Percentiles rank a stretch among this genome's conserved stretches.
Evolutionary conservation across 2,888 invertebrate genomes (phyloP).

Genomic region (Drosophila borealis): DNA sequence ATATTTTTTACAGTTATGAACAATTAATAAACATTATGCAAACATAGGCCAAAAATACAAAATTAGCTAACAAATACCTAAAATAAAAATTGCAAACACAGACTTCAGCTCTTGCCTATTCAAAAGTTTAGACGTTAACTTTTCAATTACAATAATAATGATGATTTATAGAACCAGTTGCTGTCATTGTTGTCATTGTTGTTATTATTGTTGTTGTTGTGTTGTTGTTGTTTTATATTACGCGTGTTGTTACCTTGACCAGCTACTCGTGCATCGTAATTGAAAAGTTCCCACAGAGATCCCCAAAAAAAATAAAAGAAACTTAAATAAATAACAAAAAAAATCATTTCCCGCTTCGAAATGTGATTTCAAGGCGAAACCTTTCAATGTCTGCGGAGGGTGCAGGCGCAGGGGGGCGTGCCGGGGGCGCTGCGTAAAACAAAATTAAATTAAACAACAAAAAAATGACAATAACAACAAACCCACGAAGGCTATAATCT

Average conservation of each 20-base stretch:
- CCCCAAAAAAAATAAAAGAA: constrained; percentile 10
- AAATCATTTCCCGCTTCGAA: constrained; percentile 74
- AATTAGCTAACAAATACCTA: constrained; percentile 40
- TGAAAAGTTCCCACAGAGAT: constrained; percentile 63
- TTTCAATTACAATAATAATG: constrained; percentile 43
- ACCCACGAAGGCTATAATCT: constrained; percentile 42
- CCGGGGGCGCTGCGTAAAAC: constrained; percentile 11
- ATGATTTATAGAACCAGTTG: constrained; percentile 62
- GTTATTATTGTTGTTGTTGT: constrained; percentile 3
- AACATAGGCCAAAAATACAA: constrained; percentile 8
- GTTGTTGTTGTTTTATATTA: constrained; percentile 24
- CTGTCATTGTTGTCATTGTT: neutral
- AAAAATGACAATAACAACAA: constrained; percentile 29
- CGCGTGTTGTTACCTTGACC: constrained; percentile 58
- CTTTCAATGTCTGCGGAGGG: constrained; percentile 71
- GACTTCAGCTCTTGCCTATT: constrained; percentile 6
- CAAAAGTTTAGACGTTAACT: constrained; percentile 25
- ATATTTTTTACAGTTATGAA: no score
- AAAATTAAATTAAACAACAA: constrained; percentile 11
- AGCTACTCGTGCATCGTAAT: constrained; percentile 44
- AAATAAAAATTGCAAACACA: constrained; percentile 2
- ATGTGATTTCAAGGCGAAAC: constrained; percentile 72
- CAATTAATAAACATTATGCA: no score
- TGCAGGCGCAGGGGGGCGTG: constrained; percentile 38
- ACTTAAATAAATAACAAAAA: constrained; percentile 22